Conservation (phyloP, 2,797 vertebrate species). For the Squalus acanthias region DNA sequence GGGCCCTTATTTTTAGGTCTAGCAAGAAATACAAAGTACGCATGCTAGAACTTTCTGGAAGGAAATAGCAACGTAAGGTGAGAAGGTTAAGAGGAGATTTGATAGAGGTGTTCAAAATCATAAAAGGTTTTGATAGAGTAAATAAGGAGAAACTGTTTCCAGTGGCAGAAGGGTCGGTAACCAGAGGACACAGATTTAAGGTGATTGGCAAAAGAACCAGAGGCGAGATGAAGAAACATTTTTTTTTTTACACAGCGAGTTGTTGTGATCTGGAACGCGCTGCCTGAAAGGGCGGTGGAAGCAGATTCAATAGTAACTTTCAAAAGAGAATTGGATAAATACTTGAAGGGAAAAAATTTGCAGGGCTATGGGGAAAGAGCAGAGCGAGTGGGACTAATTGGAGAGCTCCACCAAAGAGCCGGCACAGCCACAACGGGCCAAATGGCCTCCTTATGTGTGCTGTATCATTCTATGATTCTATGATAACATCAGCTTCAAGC, state of each 20-base stretch:
- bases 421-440: neutral
- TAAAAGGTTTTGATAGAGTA: neutral
- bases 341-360: neutral
- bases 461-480: neutral
- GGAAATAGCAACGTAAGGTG: neutral
- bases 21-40: neutral
- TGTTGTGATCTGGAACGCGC: neutral
- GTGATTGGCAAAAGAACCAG: neutral
- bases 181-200: neutral
- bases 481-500: neutral
- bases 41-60: neutral
- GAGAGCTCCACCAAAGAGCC: neutral
- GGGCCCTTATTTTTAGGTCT: neutral
- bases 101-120: neutral
- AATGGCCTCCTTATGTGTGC: neutral
- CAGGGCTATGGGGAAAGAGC: neutral
- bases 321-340: neutral
- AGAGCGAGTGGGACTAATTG: neutral
- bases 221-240: neutral
- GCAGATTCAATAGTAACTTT: neutral
- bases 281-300: neutral
- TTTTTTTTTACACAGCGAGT: neutral
- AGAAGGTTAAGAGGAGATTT: neutral
- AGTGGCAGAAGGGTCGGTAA: neutral
- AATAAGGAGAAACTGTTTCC: neutral